A percentile compares a stretch with the other conserved stretches of the same genome.
Evolutionary conservation across 2,797 vertebrate species (phyloP).

Genomic region (Lophotriccus pileatus): DNA sequence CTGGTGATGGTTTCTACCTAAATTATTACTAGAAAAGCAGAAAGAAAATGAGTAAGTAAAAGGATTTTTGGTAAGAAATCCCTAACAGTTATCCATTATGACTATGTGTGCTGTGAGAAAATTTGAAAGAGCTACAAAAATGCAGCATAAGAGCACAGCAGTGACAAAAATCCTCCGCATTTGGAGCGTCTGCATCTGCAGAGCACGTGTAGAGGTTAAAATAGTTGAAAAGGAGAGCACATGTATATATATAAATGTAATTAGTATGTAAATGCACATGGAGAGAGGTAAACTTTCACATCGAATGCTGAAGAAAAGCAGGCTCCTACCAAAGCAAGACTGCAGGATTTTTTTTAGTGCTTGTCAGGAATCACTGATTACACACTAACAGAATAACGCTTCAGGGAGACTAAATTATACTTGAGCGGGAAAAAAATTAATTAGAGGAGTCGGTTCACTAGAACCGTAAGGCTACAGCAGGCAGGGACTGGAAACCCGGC

Average conservation of each 20-base stretch:
- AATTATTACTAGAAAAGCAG: neutral
- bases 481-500: neutral
- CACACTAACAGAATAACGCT: accelerated
- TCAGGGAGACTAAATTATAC: neutral
- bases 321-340: neutral
- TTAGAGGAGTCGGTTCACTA: neutral
- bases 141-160: accelerated
- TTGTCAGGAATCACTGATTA: neutral
- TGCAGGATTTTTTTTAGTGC: neutral
- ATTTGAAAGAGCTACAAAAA: neutral
- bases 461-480: neutral
- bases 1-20: neutral
- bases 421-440: accelerated
- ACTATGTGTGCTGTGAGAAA: accelerated
- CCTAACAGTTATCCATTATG: accelerated
- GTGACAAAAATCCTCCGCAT: accelerated
- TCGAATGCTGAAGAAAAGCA: neutral
- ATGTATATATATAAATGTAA: accelerated
- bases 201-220: neutral
- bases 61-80: neutral
- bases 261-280: accelerated
- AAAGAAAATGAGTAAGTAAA: neutral
- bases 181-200: neutral
- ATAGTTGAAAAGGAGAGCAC: accelerated
- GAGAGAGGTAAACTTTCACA: neutral